phyloP scores from a whole-genome alignment of 2,113 vertebrate species.

The Eretmochelys imbricata region DNA sequence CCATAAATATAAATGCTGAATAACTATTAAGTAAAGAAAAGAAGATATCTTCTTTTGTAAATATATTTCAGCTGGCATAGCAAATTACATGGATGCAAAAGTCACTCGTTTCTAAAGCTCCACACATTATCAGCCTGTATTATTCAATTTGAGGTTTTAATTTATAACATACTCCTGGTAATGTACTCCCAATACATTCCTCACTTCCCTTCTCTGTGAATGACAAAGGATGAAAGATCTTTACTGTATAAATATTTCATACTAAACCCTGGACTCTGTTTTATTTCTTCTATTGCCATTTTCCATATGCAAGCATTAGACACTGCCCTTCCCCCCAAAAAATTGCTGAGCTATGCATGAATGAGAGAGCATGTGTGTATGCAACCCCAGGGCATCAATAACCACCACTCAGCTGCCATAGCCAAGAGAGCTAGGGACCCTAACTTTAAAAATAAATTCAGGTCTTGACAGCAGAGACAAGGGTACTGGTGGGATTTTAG shows the following conservation, averaged over 20 bases:
- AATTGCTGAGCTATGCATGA: slow-evolving; percentile 66
- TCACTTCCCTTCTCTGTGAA: slow-evolving; percentile 80
- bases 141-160: slow-evolving; percentile 85
- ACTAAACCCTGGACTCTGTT: slow-evolving; percentile 82
- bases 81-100: slow-evolving; percentile 80
- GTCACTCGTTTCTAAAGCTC: slow-evolving; percentile 81
- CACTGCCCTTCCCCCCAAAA: slow-evolving; percentile 52
- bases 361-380: background rate
- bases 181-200: slow-evolving; percentile 83
- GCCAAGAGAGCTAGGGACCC: background rate
- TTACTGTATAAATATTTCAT: slow-evolving; percentile 87
- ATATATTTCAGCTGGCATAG: slow-evolving; percentile 77
- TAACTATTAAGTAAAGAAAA: slow-evolving; percentile 61
- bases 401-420: background rate
- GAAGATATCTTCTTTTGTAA: slow-evolving; percentile 79
- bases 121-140: slow-evolving; percentile 82
- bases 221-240: slow-evolving; percentile 85
- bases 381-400: slow-evolving; percentile 20
- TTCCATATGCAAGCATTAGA: slow-evolving; percentile 82
- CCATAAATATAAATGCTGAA: slow-evolving; percentile 55
- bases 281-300: slow-evolving; percentile 79
- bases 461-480: background rate
- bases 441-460: background rate
- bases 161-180: slow-evolving; percentile 86
- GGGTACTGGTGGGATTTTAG: background rate